Base-by-base conservation (phyloP, 2,113 vertebrate species). In the Nanorana parkeri region DNA sequence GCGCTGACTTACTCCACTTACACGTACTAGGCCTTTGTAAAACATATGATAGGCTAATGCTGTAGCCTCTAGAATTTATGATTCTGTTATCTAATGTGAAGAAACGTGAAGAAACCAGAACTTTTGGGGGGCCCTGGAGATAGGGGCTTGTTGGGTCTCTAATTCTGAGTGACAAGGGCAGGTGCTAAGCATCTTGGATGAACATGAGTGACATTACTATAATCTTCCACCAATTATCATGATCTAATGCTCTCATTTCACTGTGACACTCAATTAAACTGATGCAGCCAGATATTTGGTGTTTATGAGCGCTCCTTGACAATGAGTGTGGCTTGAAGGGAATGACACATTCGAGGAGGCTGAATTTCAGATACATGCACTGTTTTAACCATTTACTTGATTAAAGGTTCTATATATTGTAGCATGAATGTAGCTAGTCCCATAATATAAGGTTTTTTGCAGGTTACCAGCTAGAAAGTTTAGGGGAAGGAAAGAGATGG, bases 171-270 rank as follows among this genome's bases (percentile, higher is more conserved):
- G 77, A 68, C 64, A 78, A 36, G 64, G 65, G 52, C 74, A 77
- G 64, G 77, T 68, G 63, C 64, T 68, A 41, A 66, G 64, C 2
- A 41, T 16, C 26, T 29, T 17, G 28, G 65, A 78, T 58, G 28
- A 78, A 56, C 64, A 24, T 67, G 52, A 78, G 52, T 67, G 51
- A 55, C 63, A 78, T 68, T 67, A 60, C 17, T 58, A 77, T 77
- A 77, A 77, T 77, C 60, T 77, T 77, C 32, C 36, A 77, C 32
- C 36, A 77, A 64, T 77, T 77, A 77, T 77, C 58, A 77, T 64
- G 74, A 65, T 64, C 74, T 77, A 78, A 78, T 78, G 52, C 65
- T 78, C 64, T 68, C 65, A 78, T 78, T 78, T 77, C 10, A 51
- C 77, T 58, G 28, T 68, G 52, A 78, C 77, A 78, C 64, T 78